These are phyloP conservation scores for Anabacerthia variegaticeps DNA, from an alignment of 2,797 vertebrate species.

Conservation along the genomic window DNA sequence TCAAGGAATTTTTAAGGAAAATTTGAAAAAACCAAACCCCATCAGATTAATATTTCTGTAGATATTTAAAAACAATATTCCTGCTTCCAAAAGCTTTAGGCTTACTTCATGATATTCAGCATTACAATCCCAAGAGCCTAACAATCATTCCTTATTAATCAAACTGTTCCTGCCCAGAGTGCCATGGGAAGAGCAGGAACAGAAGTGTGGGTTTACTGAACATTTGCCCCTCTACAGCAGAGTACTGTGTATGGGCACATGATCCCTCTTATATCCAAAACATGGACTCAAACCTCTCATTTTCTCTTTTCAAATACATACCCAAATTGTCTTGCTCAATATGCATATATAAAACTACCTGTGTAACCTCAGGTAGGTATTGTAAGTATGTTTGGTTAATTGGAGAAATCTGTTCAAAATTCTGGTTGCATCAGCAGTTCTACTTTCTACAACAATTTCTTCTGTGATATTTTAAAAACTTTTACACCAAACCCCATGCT, in stretches of 20 bases:
- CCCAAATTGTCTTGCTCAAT: neutral
- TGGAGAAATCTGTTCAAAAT: neutral
- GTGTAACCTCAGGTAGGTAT: neutral
- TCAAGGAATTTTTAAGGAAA: neutral
- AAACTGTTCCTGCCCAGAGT: neutral
- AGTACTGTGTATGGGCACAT: neutral
- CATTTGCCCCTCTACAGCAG: neutral
- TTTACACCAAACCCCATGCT: neutral
- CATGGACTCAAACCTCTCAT: neutral
- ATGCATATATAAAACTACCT: neutral
- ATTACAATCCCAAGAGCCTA: neutral
- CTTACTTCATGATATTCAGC: neutral
- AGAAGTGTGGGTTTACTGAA: neutral
- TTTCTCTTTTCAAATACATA: neutral
- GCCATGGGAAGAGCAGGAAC: neutral
- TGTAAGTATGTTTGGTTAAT: neutral
- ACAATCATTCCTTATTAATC: neutral
- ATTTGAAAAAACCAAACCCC: neutral
- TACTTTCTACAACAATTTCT: neutral
- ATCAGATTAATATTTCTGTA: neutral
- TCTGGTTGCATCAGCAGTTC: neutral
- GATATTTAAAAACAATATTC: neutral
- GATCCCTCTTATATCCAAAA: neutral
- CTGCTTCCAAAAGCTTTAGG: neutral
- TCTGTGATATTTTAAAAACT: constrained; percentile 32